Evolutionary conservation across 2,888 invertebrate genomes (phyloP).

Genomic region (Mesoligia furuncula): DNA sequence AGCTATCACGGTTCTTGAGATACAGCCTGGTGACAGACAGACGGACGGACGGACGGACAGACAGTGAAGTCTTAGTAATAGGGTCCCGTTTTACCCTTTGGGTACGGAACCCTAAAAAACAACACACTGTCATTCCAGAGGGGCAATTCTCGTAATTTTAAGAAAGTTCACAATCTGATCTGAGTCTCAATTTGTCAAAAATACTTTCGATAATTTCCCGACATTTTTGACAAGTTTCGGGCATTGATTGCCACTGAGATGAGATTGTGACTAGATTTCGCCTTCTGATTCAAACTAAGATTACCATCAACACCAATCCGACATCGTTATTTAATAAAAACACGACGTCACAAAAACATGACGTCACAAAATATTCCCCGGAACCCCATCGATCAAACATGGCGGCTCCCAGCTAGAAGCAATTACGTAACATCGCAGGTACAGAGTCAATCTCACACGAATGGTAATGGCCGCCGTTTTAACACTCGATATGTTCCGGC

Average conservation of each 20-base stretch:
- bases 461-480: conserved; percentile 73
- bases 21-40: no score
- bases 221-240: neutral
- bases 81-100: no score
- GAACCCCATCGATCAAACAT: conserved; percentile 41
- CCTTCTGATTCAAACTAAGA: neutral
- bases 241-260: neutral
- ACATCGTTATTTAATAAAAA: conserved; percentile 25
- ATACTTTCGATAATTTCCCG: neutral
- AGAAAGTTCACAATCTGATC: no score
- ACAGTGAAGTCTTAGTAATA: no score
- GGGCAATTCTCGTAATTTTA: no score
- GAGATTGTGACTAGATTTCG: no score
- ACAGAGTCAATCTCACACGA: conserved; percentile 67
- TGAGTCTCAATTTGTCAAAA: neutral
- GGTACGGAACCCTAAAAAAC: no score
- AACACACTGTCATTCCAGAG: no score
- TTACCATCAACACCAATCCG: neutral
- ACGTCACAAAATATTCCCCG: conserved; percentile 21
- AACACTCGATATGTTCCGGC: conserved; percentile 73
- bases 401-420: conserved; percentile 43
- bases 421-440: conserved; percentile 61
- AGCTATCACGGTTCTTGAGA: no score
- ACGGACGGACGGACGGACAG: no score
- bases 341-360: conserved; percentile 15